phyloP scores from a whole-genome alignment of 2,888 invertebrate species.

The Hermaeophaga mercurialis region DNA sequence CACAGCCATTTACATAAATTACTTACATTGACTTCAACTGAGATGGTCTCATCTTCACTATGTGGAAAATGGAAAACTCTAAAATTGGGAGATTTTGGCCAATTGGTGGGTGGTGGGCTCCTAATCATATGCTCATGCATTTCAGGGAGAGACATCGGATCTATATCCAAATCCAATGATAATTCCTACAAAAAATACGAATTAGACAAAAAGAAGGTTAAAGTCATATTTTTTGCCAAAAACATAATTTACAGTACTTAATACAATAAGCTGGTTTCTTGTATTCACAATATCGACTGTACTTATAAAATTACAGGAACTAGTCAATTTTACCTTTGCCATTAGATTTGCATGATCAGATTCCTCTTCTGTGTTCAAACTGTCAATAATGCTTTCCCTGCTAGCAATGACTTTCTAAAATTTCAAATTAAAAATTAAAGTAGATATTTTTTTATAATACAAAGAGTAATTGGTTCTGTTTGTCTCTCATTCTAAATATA shows the following conservation, averaged over 20 bases:
- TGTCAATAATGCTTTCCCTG: slow-evolving; percentile 77
- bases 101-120: slow-evolving; percentile 79
- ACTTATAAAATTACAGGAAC: slow-evolving; percentile 1
- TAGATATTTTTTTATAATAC: no score
- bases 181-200: slow-evolving; percentile 54
- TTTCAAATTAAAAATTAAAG: slow-evolving; percentile 49
- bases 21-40: slow-evolving; percentile 54
- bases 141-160: slow-evolving; percentile 76
- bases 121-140: slow-evolving; percentile 83
- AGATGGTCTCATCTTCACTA: slow-evolving; percentile 55
- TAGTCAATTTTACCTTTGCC: slow-evolving; percentile 77
- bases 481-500: neutral
- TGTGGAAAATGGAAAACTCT: slow-evolving; percentile 63
- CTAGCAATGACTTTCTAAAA: slow-evolving; percentile 78
- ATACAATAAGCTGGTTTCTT: slow-evolving; percentile 2
- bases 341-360: slow-evolving; percentile 78
- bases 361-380: slow-evolving; percentile 67
- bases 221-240: no score
- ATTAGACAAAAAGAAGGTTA: no score
- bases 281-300: neutral
- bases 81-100: slow-evolving; percentile 68
- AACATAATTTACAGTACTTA: no score
- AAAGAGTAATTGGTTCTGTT: neutral
- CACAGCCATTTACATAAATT: no score
- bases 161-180: slow-evolving; percentile 65